Percentiles rank a stretch among this genome's conserved stretches.
phyloP scores from a whole-genome alignment of 1,140 invertebrate genomes.

The Cherax quadricarinatus region DNA sequence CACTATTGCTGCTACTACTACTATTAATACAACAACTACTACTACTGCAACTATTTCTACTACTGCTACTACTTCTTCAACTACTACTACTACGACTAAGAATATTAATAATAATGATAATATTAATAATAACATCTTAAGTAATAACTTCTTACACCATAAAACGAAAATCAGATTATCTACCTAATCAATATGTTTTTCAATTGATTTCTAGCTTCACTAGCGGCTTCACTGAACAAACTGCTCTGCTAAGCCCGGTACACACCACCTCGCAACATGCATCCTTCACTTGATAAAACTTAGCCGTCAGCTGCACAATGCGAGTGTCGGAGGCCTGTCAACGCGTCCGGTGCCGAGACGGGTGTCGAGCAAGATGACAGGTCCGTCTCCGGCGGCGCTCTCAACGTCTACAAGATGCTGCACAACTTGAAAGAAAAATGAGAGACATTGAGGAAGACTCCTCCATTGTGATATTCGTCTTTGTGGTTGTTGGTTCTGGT shows the following conservation, averaged over 20 bases:
- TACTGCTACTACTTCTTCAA: too few species aligned
- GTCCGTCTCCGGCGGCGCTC: constrained; percentile 5
- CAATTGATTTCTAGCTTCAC: too few species aligned
- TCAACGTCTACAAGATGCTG: constrained; percentile 9
- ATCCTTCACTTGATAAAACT: background rate
- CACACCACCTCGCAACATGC: background rate
- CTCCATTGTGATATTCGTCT: constrained; percentile 1
- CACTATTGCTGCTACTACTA: too few species aligned
- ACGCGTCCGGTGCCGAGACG: background rate
- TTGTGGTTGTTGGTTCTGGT: background rate
- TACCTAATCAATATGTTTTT: too few species aligned
- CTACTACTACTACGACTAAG: too few species aligned
- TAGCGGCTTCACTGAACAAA: too few species aligned
- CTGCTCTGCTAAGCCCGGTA: background rate
- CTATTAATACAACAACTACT: too few species aligned
- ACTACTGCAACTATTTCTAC: too few species aligned
- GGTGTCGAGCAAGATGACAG: constrained; percentile 8
- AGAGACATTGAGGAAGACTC: background rate
- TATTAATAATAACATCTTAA: too few species aligned
- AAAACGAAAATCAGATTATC: too few species aligned
- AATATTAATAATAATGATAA: too few species aligned
- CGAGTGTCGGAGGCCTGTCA: background rate
- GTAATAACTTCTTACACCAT: too few species aligned
- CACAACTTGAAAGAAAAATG: constrained; percentile 16
- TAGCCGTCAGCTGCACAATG: constrained; percentile 1